phyloP scores from a whole-genome alignment of 2,113 vertebrate species.

The Thymallus thymallus region DNA sequence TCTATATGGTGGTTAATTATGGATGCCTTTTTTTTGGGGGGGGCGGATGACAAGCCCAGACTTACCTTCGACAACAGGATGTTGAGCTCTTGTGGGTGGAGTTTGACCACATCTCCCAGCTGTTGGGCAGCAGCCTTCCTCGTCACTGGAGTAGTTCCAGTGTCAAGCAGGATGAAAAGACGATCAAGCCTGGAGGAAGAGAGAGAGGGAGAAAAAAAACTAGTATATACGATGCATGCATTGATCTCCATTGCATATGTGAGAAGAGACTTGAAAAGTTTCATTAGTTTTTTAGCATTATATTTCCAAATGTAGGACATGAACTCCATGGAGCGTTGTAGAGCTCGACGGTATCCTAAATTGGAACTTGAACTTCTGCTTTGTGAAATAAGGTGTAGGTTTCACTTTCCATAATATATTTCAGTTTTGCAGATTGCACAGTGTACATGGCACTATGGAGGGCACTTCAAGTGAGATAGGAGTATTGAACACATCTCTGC shows the following conservation, averaged over 20 bases:
- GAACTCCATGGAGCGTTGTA: neutral
- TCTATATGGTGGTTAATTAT: too few species aligned
- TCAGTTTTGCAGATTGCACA: neutral
- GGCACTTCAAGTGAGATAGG: neutral
- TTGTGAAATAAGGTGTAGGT: neutral
- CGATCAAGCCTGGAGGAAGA: constrained; percentile 85
- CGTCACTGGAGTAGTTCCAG: constrained; percentile 96
- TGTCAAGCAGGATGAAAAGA: constrained; percentile 97
- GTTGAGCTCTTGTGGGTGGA: constrained; percentile 96
- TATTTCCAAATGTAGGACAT: neutral
- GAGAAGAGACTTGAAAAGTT: neutral
- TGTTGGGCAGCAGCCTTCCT: constrained; percentile 98
- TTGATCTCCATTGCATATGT: neutral
- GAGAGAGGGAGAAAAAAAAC: neutral
- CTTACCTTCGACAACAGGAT: constrained; percentile 93
- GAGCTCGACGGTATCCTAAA: neutral
- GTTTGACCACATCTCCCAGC: constrained; percentile 96
- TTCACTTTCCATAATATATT: neutral
- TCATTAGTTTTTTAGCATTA: neutral
- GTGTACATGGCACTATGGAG: neutral
- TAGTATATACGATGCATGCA: neutral
- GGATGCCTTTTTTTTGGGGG: too few species aligned
- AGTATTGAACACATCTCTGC: neutral
- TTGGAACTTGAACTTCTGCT: neutral
- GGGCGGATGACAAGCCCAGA: too few species aligned